A percentile compares a stretch with the other conserved stretches of the same genome.
These are phyloP conservation scores for Merluccius polli DNA, from an alignment of 2,797 vertebrate genomes.

Conservation along the genomic window DNA sequence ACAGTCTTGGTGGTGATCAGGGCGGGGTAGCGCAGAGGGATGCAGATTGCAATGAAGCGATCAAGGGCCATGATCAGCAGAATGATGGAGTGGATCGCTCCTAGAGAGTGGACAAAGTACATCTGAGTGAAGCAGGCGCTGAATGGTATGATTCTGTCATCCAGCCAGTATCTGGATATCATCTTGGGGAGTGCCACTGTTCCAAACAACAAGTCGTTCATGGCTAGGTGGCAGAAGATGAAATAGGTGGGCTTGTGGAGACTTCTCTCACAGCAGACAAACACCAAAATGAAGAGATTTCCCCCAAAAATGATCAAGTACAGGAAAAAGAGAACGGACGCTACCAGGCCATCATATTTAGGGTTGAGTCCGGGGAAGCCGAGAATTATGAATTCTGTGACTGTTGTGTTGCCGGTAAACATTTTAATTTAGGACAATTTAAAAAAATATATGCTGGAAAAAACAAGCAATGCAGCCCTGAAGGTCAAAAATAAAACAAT, in stretches of 20 bases:
- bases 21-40: constrained; percentile 59
- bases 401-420: not conserved
- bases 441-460: not conserved
- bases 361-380: constrained; percentile 1
- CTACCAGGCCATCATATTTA: constrained; percentile 23
- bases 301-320: constrained; percentile 52
- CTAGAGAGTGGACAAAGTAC: constrained; percentile 65
- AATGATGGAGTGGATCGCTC: constrained; percentile 52
- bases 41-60: constrained; percentile 61
- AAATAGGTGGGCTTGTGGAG: constrained; percentile 64
- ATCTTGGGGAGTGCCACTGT: constrained; percentile 62
- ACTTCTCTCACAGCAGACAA: constrained; percentile 51
- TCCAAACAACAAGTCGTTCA: constrained; percentile 62
- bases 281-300: constrained; percentile 57
- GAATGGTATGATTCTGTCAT: constrained; percentile 47
- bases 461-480: not conserved
- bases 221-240: constrained; percentile 62
- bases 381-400: not conserved
- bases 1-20: constrained; percentile 54
- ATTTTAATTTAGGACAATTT: not conserved
- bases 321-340: constrained; percentile 43
- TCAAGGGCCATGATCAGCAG: constrained; percentile 66
- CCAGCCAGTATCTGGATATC: constrained; percentile 62
- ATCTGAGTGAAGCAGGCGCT: constrained; percentile 60
- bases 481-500: not conserved